phyloP scores from a whole-genome alignment of 2,113 vertebrate species.

The Scortum barcoo region DNA sequence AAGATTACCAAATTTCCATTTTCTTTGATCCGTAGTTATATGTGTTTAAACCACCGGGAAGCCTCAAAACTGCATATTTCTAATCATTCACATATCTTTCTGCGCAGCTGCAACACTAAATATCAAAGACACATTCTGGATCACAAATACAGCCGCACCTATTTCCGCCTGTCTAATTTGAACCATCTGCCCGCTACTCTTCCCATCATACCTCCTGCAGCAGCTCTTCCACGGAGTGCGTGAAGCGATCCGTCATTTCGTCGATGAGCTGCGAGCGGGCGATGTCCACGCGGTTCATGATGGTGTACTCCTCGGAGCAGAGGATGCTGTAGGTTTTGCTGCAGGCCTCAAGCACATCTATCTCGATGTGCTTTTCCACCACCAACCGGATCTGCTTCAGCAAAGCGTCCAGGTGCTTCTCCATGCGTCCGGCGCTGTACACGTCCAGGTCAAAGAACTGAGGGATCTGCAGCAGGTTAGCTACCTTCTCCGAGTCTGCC shows the following conservation, averaged over 20 bases:
- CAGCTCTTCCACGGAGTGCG: slow-evolving; percentile 96
- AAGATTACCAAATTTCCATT: background rate
- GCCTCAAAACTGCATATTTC: background rate
- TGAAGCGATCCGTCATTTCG: slow-evolving; percentile 95
- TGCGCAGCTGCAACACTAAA: background rate
- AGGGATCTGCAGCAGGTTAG: slow-evolving; percentile 98
- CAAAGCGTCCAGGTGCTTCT: slow-evolving; percentile 98
- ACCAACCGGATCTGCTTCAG: slow-evolving; percentile 98
- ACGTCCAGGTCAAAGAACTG: slow-evolving; percentile 98
- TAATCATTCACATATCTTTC: background rate
- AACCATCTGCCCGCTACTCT: background rate
- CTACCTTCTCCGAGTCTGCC: slow-evolving; percentile 97
- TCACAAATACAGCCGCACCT: background rate
- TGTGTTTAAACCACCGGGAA: background rate
- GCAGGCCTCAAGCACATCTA: slow-evolving; percentile 97
- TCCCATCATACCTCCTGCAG: slow-evolving; percentile 91
- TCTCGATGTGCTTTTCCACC: slow-evolving; percentile 98
- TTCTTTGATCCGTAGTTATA: too few species aligned
- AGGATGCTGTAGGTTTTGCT: slow-evolving; percentile 99
- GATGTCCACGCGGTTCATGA: slow-evolving; percentile 99
- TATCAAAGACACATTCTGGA: background rate
- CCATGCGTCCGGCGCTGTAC: slow-evolving; percentile 98
- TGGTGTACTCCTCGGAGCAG: slow-evolving; percentile 98
- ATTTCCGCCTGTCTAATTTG: background rate
- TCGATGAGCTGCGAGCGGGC: slow-evolving; percentile 98